phyloP scores from a whole-genome alignment of 2,113 vertebrate species.

The Sinosuthora webbiana region DNA sequence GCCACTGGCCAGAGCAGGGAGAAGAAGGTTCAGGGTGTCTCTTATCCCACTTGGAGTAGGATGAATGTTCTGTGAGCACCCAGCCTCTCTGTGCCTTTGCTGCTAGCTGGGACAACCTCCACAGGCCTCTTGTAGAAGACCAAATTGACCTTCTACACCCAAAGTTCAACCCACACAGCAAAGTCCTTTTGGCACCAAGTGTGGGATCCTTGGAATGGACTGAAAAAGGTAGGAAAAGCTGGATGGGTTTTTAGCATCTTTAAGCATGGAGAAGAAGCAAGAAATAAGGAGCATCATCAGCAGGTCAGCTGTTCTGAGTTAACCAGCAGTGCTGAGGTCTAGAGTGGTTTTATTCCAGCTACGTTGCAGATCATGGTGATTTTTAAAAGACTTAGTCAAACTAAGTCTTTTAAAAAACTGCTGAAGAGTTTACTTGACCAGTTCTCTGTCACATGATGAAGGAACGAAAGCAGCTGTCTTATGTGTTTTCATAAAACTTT shows the following conservation, averaged over 20 bases:
- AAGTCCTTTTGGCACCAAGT: background rate
- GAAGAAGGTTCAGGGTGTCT: background rate
- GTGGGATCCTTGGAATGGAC: background rate
- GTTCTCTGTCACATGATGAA: background rate
- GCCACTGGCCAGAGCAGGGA: background rate
- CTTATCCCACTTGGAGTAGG: background rate
- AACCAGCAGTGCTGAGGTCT: rapidly evolving
- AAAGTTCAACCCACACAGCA: background rate
- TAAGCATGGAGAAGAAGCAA: background rate
- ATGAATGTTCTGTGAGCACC: background rate
- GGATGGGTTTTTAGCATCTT: background rate
- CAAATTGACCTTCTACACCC: background rate
- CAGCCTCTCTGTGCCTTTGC: rapidly evolving
- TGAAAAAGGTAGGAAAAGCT: background rate
- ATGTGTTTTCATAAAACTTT: background rate
- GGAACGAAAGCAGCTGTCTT: background rate
- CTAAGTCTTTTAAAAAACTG: too few relatives aligned
- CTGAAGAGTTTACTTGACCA: background rate
- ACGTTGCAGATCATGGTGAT: background rate
- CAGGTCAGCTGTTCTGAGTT: background rate
- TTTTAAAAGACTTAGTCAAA: background rate
- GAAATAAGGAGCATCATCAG: background rate
- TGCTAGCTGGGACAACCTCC: background rate
- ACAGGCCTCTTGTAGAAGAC: background rate
- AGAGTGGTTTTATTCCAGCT: background rate